Percentiles rank a stretch among this genome's conserved stretches.
Conservation (phyloP, 2,113 vertebrate species). For the Alexandromys fortis region DNA sequence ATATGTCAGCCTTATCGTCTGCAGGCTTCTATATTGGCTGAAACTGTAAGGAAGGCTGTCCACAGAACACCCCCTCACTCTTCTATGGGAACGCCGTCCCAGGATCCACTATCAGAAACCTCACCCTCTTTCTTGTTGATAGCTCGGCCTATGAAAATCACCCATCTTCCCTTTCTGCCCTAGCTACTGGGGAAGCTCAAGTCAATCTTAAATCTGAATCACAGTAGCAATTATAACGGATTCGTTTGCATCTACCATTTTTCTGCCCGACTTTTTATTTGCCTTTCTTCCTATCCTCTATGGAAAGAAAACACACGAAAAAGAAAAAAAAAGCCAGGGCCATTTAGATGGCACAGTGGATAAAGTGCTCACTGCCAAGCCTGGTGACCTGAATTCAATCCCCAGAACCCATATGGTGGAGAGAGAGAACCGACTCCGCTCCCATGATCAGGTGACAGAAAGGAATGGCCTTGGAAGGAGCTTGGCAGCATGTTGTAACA, state of each 20-base stretch:
- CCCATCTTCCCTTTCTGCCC: constrained; percentile 3
- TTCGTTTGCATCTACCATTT: neutral
- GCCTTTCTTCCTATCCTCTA: neutral
- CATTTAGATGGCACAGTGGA: neutral
- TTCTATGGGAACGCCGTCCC: neutral
- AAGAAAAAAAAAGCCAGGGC: neutral
- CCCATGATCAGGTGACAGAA: neutral
- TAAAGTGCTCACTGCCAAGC: neutral
- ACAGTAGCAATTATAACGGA: neutral
- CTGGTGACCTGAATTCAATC: neutral
- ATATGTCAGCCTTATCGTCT: too few relatives aligned
- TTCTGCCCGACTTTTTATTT: neutral
- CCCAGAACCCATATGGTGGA: neutral
- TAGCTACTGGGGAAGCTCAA: constrained; percentile 32
- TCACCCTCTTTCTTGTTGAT: neutral
- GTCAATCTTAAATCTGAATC: constrained; percentile 26
- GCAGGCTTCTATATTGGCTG: neutral
- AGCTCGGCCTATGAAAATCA: neutral
- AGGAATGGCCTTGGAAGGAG: neutral
- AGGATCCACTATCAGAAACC: neutral
- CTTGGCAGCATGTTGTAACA: neutral
- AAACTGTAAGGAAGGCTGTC: neutral
- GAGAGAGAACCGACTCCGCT: neutral
- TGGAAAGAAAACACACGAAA: neutral
- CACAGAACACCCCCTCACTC: neutral